A percentile compares a stretch with the other conserved stretches of the same genome.
phyloP scores from a whole-genome alignment of 2,888 invertebrate genomes.

The Entomobrya proxima region DNA sequence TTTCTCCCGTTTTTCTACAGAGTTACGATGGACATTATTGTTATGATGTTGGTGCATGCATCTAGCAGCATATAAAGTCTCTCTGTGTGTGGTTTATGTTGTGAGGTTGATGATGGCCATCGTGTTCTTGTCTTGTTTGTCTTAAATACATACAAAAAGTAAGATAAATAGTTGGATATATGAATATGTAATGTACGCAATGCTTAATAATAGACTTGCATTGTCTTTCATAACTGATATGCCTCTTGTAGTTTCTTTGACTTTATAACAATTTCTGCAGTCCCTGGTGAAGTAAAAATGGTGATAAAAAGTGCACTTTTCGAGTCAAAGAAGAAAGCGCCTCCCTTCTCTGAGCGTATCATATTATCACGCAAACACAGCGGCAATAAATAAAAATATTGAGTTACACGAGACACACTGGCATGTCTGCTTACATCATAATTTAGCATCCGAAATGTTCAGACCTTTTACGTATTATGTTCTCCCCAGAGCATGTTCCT shows the following conservation, averaged over 20 bases:
- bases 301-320: slow-evolving; percentile 21
- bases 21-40: neutral
- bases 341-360: neutral
- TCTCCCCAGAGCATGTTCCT: slow-evolving; percentile 14
- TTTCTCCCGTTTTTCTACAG: neutral
- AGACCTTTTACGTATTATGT: neutral
- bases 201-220: neutral
- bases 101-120: neutral
- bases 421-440: slow-evolving; percentile 22
- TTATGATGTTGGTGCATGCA: neutral
- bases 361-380: neutral
- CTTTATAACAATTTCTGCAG: neutral
- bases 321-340: neutral
- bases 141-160: neutral
- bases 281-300: neutral
- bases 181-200: neutral
- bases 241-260: neutral
- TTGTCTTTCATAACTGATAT: neutral
- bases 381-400: slow-evolving; percentile 42
- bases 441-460: neutral
- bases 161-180: slow-evolving; percentile 25
- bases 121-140: neutral
- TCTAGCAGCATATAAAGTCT: neutral
- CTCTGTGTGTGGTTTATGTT: neutral
- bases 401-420: slow-evolving; percentile 16